phyloP scores from a whole-genome alignment of 2,888 invertebrate species.

The Sarcophaga carnaria region DNA sequence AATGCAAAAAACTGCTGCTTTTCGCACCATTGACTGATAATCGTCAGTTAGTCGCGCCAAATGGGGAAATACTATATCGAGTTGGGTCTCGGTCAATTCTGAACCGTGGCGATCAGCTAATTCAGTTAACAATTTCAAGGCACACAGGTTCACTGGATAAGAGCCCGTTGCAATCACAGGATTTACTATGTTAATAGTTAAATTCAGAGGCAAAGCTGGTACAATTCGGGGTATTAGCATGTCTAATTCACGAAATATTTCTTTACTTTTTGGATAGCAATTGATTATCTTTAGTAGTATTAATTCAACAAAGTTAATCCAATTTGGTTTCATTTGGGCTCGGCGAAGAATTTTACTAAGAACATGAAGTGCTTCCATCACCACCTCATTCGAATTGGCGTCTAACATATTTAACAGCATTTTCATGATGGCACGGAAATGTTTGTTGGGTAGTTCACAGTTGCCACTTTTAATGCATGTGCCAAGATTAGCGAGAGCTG shows the following conservation, averaged over 20 bases:
- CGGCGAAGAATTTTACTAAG: conserved; percentile 93
- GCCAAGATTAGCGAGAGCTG: conserved; percentile 82
- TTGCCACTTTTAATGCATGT: conserved; percentile 83
- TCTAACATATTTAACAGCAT: conserved; percentile 89
- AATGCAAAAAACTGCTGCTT: conserved; percentile 98
- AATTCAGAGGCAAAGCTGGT: conserved; percentile 90
- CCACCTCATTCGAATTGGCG: conserved; percentile 84
- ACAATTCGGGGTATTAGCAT: conserved; percentile 90
- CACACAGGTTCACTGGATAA: conserved; percentile 94
- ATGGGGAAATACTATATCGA: conserved; percentile 92
- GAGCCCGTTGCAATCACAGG: conserved; percentile 94
- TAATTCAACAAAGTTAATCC: conserved; percentile 95
- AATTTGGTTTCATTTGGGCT: conserved; percentile 88
- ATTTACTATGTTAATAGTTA: conserved; percentile 86
- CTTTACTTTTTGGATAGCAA: conserved; percentile 90
- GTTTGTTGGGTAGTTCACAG: conserved; percentile 82
- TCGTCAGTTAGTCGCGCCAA: conserved; percentile 96
- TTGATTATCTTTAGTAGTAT: conserved; percentile 94
- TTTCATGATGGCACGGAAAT: conserved; percentile 86
- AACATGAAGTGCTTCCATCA: conserved; percentile 90
- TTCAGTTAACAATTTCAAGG: conserved; percentile 94
- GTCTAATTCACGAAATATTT: conserved; percentile 93
- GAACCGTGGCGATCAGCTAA: conserved; percentile 89
- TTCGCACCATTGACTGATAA: conserved; percentile 94
- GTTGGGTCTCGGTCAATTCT: conserved; percentile 88